These are phyloP conservation scores for Danio aesculapii DNA, from an alignment of 2,797 vertebrate genomes.

Conservation along the genomic window DNA sequence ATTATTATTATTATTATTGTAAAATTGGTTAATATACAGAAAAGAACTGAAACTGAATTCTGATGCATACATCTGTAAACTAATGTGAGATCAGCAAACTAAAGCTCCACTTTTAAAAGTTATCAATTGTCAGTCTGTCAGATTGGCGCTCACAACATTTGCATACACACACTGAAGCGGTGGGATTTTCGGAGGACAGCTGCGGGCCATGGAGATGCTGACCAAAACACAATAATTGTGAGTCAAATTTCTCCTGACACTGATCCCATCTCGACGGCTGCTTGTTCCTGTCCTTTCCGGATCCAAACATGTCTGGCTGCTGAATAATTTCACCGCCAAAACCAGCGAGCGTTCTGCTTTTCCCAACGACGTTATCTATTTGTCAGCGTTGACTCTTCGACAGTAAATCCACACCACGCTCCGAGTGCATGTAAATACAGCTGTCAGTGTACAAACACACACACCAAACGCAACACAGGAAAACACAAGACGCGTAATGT, in stretches of 20 bases:
- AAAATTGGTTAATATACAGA: too few relatives aligned
- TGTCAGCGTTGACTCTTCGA: constrained; percentile 64
- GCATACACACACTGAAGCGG: constrained; percentile 58
- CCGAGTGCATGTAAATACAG: constrained; percentile 57
- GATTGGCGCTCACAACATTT: constrained; percentile 53
- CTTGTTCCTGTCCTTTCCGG: constrained; percentile 61
- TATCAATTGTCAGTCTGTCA: constrained; percentile 47
- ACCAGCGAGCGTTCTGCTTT: constrained; percentile 58
- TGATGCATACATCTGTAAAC: neutral
- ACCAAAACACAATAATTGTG: constrained; percentile 75
- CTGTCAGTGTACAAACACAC: constrained; percentile 63
- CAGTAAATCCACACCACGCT: constrained; percentile 61
- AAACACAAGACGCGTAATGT: constrained; percentile 37
- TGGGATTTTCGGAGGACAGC: constrained; percentile 49
- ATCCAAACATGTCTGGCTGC: constrained; percentile 53
- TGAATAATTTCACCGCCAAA: constrained; percentile 67
- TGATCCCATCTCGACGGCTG: constrained; percentile 65
- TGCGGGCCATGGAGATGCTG: constrained; percentile 48
- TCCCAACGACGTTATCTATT: constrained; percentile 68
- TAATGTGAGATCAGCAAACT: constrained; percentile 38
- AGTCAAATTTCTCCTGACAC: constrained; percentile 76
- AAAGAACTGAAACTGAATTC: neutral
- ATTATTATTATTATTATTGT: too few relatives aligned
- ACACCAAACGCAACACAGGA: constrained; percentile 48
- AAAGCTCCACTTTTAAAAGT: constrained; percentile 42